phyloP scores from a whole-genome alignment of 1,140 invertebrate species.

The Galleria mellonella region DNA sequence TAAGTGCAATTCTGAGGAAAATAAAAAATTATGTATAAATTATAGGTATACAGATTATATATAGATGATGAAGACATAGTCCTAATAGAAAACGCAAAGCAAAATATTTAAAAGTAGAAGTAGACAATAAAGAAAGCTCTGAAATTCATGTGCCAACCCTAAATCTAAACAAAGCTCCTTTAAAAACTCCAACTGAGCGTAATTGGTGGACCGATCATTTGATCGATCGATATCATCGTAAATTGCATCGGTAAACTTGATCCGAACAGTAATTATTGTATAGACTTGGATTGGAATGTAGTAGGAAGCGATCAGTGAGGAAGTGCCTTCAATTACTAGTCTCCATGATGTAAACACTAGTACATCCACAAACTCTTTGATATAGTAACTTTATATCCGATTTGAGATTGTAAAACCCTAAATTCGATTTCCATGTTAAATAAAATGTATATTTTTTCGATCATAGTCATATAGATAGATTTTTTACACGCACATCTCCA shows the following conservation, averaged over 20 bases:
- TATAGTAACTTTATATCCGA: too few species aligned
- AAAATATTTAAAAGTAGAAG: too few species aligned
- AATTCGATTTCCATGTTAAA: too few species aligned
- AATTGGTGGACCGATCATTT: conserved; percentile 24
- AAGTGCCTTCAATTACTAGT: conserved; percentile 15
- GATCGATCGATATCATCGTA: conserved; percentile 38
- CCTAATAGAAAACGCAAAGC: too few species aligned
- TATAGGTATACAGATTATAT: too few species aligned
- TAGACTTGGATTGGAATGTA: conserved; percentile 17
- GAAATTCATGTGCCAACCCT: too few species aligned
- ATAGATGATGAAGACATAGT: too few species aligned
- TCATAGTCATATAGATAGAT: background rate
- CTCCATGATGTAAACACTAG: conserved; percentile 1
- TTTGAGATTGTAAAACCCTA: too few species aligned
- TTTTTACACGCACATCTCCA: too few species aligned
- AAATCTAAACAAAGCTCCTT: conserved; percentile 7
- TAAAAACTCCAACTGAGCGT: conserved; percentile 24
- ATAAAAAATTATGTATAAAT: too few species aligned
- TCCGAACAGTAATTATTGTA: conserved; percentile 27
- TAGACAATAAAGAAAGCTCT: too few species aligned
- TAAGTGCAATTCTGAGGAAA: too few species aligned
- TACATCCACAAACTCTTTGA: background rate
- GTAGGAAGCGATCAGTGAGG: conserved; percentile 22
- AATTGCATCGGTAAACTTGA: conserved; percentile 36
- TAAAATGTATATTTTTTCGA: background rate